phyloP scores from a whole-genome alignment of 2,797 vertebrate species.

The Propithecus deckenii region DNA sequence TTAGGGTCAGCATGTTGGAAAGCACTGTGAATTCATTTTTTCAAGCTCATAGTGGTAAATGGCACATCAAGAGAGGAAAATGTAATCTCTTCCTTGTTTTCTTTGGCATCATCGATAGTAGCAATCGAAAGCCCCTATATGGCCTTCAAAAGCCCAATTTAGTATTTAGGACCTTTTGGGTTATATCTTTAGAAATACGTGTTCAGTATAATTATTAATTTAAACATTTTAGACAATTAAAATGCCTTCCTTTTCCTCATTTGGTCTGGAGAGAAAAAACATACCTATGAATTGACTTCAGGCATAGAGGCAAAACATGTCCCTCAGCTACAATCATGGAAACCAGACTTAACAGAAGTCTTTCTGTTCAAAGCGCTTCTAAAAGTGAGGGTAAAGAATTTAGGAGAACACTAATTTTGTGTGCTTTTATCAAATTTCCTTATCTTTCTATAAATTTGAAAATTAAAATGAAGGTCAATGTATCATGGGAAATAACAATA shows the following conservation, averaged over 20 bases:
- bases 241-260: background rate
- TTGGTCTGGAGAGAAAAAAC: background rate
- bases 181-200: background rate
- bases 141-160: background rate
- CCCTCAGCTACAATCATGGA: background rate
- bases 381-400: background rate
- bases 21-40: constrained; percentile 55
- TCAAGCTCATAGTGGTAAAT: constrained; percentile 16
- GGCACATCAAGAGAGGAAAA: constrained; percentile 25
- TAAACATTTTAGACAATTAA: background rate
- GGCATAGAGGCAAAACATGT: background rate
- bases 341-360: background rate
- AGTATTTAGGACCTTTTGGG: background rate
- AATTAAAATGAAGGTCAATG: background rate
- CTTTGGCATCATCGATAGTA: background rate
- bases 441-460: background rate
- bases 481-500: background rate
- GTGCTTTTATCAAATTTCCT: background rate
- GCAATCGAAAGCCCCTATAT: background rate
- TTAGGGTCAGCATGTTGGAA: constrained; percentile 78
- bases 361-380: background rate
- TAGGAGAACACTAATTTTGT: background rate
- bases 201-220: background rate
- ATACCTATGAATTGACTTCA: background rate
- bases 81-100: background rate